These are phyloP conservation scores for Microplitis manilae DNA, from an alignment of 2,888 invertebrate genomes.

Conservation along the genomic window DNA sequence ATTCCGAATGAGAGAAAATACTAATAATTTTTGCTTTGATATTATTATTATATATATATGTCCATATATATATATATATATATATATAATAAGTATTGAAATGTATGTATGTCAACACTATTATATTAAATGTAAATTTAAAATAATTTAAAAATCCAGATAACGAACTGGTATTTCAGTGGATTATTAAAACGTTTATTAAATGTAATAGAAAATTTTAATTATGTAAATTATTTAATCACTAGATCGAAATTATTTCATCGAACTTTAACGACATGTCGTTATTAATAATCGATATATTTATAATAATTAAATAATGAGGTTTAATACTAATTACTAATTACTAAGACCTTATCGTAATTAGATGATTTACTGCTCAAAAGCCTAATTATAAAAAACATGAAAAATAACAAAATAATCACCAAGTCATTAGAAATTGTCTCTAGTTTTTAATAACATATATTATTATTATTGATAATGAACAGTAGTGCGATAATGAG, in stretches of 20 bases:
- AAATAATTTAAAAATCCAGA: constrained; percentile 8
- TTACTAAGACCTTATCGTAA: constrained; percentile 55
- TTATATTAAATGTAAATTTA: constrained; percentile 15
- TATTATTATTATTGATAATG: constrained; percentile 42
- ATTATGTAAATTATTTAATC: too few relatives aligned
- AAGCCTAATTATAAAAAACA: constrained; percentile 63
- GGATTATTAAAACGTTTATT: background rate
- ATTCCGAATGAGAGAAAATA: constrained; percentile 17
- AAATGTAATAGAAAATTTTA: background rate
- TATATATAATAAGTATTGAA: background rate
- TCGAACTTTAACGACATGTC: constrained; percentile 35
- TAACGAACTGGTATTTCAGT: constrained; percentile 15
- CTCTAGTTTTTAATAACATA: constrained; percentile 66
- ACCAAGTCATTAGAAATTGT: constrained; percentile 71
- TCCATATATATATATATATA: constrained; percentile 9
- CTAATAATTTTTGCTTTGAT: constrained; percentile 22
- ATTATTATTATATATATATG: constrained; percentile 15
- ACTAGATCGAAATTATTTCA: constrained; percentile 32
- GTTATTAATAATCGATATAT: constrained; percentile 20
- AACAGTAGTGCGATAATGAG: constrained; percentile 44
- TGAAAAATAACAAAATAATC: constrained; percentile 59
- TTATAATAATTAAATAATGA: constrained; percentile 43
- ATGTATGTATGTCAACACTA: background rate
- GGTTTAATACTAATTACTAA: constrained; percentile 41
- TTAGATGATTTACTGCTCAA: constrained; percentile 66